phyloP scores from a whole-genome alignment of 2,797 vertebrate genomes.

The Syngnathus acus region DNA sequence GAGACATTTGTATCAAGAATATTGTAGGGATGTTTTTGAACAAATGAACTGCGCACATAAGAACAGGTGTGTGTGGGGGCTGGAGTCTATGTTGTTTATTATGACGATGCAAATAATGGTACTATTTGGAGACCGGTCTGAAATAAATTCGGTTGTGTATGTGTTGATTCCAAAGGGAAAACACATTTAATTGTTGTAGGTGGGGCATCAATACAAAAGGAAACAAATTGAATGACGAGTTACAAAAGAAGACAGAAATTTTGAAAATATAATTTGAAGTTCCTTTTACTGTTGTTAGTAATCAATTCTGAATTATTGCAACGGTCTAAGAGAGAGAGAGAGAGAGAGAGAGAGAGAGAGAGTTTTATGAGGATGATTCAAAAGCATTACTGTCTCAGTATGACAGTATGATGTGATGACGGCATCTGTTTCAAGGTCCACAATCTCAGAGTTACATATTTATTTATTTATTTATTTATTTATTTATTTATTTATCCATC shows the following conservation, averaged over 20 bases:
- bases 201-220: neutral
- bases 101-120: neutral
- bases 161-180: neutral
- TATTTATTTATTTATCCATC: no score
- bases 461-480: no score
- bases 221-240: neutral
- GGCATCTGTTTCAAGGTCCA: neutral
- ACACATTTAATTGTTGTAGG: neutral
- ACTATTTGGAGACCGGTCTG: neutral
- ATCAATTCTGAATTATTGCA: neutral
- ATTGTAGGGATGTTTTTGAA: neutral
- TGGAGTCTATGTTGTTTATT: neutral
- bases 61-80: neutral
- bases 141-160: neutral
- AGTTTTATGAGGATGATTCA: neutral
- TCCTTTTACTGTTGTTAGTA: neutral
- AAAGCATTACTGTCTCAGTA: neutral
- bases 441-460: neutral
- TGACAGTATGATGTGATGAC: neutral
- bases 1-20: neutral
- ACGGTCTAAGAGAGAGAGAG: constrained; percentile 1
- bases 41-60: neutral
- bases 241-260: neutral
- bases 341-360: constrained; percentile 6
- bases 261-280: neutral